Evolutionary conservation across 1,140 invertebrate species (phyloP).

Genomic region (Drosophila oshimai): DNA sequence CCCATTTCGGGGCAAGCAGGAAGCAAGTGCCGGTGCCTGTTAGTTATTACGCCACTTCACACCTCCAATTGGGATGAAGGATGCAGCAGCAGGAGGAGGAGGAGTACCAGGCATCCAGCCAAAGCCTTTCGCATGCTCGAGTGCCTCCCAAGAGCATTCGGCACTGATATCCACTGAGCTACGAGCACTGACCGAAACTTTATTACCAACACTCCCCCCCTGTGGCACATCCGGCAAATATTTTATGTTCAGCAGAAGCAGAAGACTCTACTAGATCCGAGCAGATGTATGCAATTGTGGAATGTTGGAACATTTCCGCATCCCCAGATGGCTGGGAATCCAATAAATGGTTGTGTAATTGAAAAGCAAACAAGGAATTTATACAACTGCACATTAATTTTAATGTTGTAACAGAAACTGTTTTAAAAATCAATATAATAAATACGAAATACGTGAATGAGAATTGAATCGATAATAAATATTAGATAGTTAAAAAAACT

Average conservation of each 20-base stretch:
- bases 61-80: slow-evolving; percentile 45
- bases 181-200: slow-evolving; percentile 41
- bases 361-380: not conserved
- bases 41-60: slow-evolving; percentile 78
- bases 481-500: no score
- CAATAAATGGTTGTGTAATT: not conserved
- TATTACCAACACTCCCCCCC: slow-evolving; percentile 23
- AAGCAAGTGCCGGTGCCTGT: slow-evolving; percentile 54
- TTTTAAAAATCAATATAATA: no score
- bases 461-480: no score
- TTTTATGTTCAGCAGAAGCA: slow-evolving; percentile 9
- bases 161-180: slow-evolving; percentile 52
- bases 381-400: not conserved
- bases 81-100: not conserved
- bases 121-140: slow-evolving; percentile 69
- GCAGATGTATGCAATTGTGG: not conserved
- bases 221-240: slow-evolving; percentile 20
- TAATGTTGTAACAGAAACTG: no score
- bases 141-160: slow-evolving; percentile 60
- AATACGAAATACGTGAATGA: no score
- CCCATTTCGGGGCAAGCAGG: slow-evolving; percentile 9
- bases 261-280: not conserved
- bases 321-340: not conserved
- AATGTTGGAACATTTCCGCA: not conserved
- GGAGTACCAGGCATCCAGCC: slow-evolving; percentile 26